These are phyloP conservation scores for Furcifer pardalis DNA, from an alignment of 2,797 vertebrate species.

Conservation along the genomic window DNA sequence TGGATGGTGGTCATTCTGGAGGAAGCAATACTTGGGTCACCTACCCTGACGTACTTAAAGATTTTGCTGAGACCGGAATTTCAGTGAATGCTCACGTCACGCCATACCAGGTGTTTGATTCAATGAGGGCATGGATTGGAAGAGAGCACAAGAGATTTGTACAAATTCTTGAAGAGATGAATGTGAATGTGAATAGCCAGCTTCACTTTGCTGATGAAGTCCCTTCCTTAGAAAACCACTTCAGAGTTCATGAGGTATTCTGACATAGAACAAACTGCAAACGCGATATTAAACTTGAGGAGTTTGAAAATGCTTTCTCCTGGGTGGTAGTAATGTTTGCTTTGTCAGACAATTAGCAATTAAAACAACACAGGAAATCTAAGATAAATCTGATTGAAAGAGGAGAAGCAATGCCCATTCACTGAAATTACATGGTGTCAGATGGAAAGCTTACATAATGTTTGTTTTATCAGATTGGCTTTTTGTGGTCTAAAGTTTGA, in stretches of 20 bases:
- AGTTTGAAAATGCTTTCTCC: slow-evolving; percentile 31
- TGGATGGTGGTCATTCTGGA: slow-evolving; percentile 96
- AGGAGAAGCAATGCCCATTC: slow-evolving; percentile 8
- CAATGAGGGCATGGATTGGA: slow-evolving; percentile 96
- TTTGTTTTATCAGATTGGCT: slow-evolving; percentile 25
- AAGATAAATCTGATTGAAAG: slow-evolving; percentile 4
- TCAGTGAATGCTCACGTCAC: slow-evolving; percentile 91
- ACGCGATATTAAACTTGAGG: slow-evolving; percentile 54
- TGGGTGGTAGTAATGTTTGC: slow-evolving; percentile 45
- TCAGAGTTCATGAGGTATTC: slow-evolving; percentile 89
- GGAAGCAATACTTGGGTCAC: slow-evolving; percentile 97
- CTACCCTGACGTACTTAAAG: slow-evolving; percentile 81
- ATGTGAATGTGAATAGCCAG: slow-evolving; percentile 80
- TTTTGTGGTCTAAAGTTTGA: slow-evolving; percentile 28
- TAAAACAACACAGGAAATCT: not conserved
- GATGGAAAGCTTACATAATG: not conserved
- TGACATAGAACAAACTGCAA: slow-evolving; percentile 62
- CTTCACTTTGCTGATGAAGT: slow-evolving; percentile 91
- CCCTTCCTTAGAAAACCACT: slow-evolving; percentile 93
- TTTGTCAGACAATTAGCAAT: slow-evolving; percentile 39
- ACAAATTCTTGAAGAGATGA: slow-evolving; percentile 85
- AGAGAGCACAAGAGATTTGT: slow-evolving; percentile 90
- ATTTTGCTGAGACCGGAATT: slow-evolving; percentile 85
- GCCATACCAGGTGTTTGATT: slow-evolving; percentile 93
- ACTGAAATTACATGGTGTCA: slow-evolving; percentile 12